A percentile compares a stretch with the other conserved stretches of the same genome.
phyloP scores from a whole-genome alignment of 2,888 invertebrate species.

The Fragum fragum region DNA sequence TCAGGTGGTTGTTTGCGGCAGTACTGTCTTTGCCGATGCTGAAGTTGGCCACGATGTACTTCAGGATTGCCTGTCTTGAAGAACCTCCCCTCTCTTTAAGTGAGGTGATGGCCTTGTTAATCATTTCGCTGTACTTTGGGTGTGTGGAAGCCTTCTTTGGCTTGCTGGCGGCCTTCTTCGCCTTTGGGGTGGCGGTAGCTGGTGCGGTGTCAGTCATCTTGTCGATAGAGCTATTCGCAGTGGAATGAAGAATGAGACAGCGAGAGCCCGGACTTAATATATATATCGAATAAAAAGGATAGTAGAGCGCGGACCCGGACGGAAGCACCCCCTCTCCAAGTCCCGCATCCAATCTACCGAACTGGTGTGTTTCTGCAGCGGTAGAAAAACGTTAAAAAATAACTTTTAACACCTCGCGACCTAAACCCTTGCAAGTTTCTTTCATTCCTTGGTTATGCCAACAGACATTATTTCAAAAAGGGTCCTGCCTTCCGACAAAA shows the following conservation, averaged over 20 bases:
- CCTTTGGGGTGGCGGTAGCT: conserved; percentile 52
- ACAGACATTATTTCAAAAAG: no score
- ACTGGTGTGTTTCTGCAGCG: no score
- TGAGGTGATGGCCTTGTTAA: conserved; percentile 85
- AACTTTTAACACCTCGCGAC: no score
- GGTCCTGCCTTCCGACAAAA: no score
- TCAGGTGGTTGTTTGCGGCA: conserved; percentile 86
- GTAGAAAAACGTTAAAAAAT: no score
- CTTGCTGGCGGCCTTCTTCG: conserved; percentile 69
- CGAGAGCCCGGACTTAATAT: conserved; percentile 34
- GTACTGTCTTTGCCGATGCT: conserved; percentile 86
- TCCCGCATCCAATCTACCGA: no score
- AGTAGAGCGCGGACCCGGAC: conserved; percentile 72
- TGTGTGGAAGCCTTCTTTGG: conserved; percentile 83
- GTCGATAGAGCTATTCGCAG: background rate
- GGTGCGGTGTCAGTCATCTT: conserved; percentile 54
- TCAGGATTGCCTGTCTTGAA: conserved; percentile 87
- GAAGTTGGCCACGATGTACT: conserved; percentile 87
- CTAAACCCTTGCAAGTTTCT: no score
- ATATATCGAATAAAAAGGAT: conserved; percentile 26
- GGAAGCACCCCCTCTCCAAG: conserved; percentile 61
- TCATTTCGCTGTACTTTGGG: conserved; percentile 87
- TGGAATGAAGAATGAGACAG: background rate
- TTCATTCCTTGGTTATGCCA: no score
- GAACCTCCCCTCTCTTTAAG: conserved; percentile 87